Evolutionary conservation across 2,888 invertebrate genomes (phyloP).

Genomic region (Tetanocera ferruginea): DNA sequence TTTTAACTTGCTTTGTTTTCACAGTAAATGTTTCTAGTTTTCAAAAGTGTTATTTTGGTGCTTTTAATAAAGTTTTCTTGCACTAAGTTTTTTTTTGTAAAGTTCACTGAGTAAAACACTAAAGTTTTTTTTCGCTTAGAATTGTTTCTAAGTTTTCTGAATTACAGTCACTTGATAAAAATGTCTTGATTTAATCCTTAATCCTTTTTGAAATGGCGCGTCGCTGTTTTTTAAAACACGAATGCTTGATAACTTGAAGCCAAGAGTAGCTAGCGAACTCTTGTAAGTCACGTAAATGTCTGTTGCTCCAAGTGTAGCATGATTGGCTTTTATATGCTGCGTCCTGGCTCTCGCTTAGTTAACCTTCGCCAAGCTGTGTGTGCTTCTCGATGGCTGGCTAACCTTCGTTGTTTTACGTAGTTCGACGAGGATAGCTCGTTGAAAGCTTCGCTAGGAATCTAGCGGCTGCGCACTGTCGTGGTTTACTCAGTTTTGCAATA

Average conservation of each 20-base stretch:
- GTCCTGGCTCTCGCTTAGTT: conserved; percentile 6
- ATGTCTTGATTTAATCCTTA: neutral
- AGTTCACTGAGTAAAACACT: neutral
- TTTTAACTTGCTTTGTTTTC: neutral
- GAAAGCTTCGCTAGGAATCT: neutral
- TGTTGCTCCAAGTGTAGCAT: neutral
- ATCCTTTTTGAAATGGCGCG: neutral
- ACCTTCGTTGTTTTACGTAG: conserved; percentile 27
- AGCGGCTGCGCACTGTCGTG: neutral
- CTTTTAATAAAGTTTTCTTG: neutral
- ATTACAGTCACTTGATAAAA: neutral
- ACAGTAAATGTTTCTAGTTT: neutral
- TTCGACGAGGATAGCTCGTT: neutral
- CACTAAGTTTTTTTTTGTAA: neutral
- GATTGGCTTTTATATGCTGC: conserved; percentile 11
- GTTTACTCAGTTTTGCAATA: neutral
- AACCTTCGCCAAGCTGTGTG: conserved; percentile 1
- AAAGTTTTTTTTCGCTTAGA: neutral
- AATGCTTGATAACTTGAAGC: no score
- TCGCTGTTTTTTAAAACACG: no score
- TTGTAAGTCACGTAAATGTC: neutral
- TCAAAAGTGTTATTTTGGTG: neutral
- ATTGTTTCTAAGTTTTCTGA: neutral
- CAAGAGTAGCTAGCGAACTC: neutral
- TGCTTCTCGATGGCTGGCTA: conserved; percentile 12